Conservation (phyloP, 2,888 invertebrate species). For the Tipula helvola region DNA sequence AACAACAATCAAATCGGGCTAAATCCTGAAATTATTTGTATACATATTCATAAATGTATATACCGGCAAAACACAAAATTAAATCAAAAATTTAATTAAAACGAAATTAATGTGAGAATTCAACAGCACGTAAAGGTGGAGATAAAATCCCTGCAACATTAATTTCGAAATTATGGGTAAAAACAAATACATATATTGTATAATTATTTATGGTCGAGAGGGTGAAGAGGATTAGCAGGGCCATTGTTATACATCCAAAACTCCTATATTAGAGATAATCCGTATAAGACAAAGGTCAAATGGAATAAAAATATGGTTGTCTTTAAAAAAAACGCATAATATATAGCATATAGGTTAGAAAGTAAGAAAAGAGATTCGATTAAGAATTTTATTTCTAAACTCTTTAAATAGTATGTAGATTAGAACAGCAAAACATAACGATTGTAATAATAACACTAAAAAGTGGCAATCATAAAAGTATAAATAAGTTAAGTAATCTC, state of each 20-base stretch:
- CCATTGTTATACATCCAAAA: neutral
- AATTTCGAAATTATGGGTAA: neutral
- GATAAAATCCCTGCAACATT: neutral
- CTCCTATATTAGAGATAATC: neutral
- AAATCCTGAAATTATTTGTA: neutral
- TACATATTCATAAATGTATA: neutral
- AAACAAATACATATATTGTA: neutral
- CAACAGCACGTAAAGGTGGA: neutral
- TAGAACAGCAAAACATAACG: neutral
- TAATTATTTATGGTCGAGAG: neutral
- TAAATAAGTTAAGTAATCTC: neutral
- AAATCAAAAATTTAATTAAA: constrained; percentile 1
- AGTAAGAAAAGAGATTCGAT: neutral
- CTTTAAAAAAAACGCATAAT: neutral
- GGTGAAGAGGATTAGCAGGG: neutral
- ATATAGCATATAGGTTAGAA: neutral
- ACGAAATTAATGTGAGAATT: neutral
- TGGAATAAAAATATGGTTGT: neutral
- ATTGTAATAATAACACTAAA: neutral
- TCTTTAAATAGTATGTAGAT: neutral
- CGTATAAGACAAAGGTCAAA: neutral
- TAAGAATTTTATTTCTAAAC: neutral
- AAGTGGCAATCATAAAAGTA: neutral
- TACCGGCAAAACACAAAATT: neutral
- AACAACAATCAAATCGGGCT: neutral